These are phyloP conservation scores for Pachyseris speciosa DNA, from an alignment of 64 coral and sea anemone genomes.

Conservation along the genomic window DNA sequence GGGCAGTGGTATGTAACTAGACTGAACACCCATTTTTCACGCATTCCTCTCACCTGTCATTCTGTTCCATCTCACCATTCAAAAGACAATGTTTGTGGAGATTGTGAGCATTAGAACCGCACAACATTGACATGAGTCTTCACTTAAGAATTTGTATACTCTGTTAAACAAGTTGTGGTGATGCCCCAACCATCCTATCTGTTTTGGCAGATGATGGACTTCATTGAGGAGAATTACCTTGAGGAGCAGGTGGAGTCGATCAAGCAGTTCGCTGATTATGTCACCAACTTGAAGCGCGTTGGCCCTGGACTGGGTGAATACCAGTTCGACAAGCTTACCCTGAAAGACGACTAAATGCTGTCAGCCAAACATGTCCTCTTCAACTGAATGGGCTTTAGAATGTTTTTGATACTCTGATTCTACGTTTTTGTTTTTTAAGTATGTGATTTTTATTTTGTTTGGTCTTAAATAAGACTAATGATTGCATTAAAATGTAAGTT, in stretches of 20 bases:
- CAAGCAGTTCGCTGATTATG: slow-evolving; percentile 76
- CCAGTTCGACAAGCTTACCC: slow-evolving; percentile 83
- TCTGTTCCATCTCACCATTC: no score
- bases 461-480: not conserved
- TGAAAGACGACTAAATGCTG: not conserved
- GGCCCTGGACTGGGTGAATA: slow-evolving; percentile 91
- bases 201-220: slow-evolving; percentile 81
- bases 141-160: not conserved
- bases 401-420: not conserved
- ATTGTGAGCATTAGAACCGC: no score
- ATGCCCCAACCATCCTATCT: not conserved
- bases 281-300: slow-evolving; percentile 82
- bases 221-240: slow-evolving; percentile 87
- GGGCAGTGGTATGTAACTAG: no score
- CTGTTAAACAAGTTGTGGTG: not conserved
- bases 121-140: no score
- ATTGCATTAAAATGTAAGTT: no score
- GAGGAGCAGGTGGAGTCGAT: slow-evolving; percentile 91
- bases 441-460: not conserved
- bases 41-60: no score
- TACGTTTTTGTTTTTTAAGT: not conserved
- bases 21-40: no score
- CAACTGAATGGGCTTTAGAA: slow-evolving; percentile 31
- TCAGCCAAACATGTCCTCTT: slow-evolving; percentile 3
- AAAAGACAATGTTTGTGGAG: no score